Conservation (phyloP, 1,140 invertebrate genomes). For the Drosophila sulfurigaster region DNA sequence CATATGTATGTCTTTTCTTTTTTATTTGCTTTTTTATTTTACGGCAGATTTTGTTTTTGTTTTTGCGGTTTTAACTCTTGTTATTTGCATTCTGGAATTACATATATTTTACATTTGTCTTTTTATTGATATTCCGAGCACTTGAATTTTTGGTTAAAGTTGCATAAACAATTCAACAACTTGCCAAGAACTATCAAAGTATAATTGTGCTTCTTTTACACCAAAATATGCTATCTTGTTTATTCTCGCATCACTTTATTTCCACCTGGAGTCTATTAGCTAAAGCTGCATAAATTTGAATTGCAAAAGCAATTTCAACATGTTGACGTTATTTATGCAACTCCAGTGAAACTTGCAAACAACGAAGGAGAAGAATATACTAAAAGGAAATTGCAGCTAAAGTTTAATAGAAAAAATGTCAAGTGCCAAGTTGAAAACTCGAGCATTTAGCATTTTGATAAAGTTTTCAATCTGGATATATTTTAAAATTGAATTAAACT, state of each 20-base stretch:
- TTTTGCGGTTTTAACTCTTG: not conserved
- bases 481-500: conserved; percentile 30
- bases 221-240: not conserved
- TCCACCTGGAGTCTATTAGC: conserved; percentile 19
- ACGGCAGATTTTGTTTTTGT: not conserved
- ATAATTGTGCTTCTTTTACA: conserved; percentile 13
- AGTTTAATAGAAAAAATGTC: conserved; percentile 30
- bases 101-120: not conserved
- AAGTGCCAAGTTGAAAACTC: conserved; percentile 16
- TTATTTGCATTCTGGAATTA: not conserved
- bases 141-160: not conserved
- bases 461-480: not conserved
- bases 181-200: conserved; percentile 12
- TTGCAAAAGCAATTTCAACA: conserved; percentile 42
- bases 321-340: conserved; percentile 14
- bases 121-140: not conserved
- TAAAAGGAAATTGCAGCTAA: not conserved
- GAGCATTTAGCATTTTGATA: conserved; percentile 10
- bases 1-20: not conserved
- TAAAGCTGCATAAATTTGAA: conserved; percentile 44
- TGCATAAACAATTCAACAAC: not conserved
- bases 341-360: not conserved
- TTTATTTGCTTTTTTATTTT: conserved; percentile 15
- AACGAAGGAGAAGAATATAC: conserved; percentile 5
- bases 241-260: not conserved